phyloP scores from a whole-genome alignment of 2,888 invertebrate genomes.

The Formica aserva region DNA sequence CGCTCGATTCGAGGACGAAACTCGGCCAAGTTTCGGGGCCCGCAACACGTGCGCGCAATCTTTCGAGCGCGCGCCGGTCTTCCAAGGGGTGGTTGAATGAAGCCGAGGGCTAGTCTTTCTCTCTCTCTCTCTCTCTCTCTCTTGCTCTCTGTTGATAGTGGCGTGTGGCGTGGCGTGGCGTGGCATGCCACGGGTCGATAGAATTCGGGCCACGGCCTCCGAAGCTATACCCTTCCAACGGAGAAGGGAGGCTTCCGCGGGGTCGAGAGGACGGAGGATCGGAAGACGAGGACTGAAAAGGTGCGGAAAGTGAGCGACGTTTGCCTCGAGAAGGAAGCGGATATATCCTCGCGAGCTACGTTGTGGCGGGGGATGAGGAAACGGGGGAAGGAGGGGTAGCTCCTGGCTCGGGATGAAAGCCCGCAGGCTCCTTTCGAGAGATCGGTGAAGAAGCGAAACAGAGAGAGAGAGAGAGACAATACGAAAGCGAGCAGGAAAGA shows the following conservation, averaged over 20 bases:
- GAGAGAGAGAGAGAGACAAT: background rate
- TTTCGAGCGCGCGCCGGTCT: conserved; percentile 73
- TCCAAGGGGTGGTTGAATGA: conserved; percentile 72
- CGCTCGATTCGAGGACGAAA: conserved; percentile 13
- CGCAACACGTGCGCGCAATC: conserved; percentile 71
- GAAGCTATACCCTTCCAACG: conserved; percentile 64
- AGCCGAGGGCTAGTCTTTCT: conserved; percentile 62
- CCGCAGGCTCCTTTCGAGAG: conserved; percentile 8
- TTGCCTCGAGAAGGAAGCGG: conserved; percentile 53
- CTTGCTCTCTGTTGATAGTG: conserved; percentile 71
- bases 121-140: conserved; percentile 28
- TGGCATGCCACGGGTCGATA: conserved; percentile 74
- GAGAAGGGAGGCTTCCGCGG: conserved; percentile 11
- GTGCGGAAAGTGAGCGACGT: conserved; percentile 60
- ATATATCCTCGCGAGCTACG: conserved; percentile 26
- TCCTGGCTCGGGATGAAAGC: background rate
- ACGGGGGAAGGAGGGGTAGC: background rate
- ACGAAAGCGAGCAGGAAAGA: background rate
- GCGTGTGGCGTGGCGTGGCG: conserved; percentile 61
- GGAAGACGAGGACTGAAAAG: conserved; percentile 56
- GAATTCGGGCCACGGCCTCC: conserved; percentile 78
- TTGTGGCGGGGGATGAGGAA: background rate
- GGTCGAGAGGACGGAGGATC: background rate
- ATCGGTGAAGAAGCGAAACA: conserved; percentile 14
- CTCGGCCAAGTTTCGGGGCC: conserved; percentile 49